phyloP scores from a whole-genome alignment of 2,888 invertebrate species.

The Diaprepes abbreviatus region DNA sequence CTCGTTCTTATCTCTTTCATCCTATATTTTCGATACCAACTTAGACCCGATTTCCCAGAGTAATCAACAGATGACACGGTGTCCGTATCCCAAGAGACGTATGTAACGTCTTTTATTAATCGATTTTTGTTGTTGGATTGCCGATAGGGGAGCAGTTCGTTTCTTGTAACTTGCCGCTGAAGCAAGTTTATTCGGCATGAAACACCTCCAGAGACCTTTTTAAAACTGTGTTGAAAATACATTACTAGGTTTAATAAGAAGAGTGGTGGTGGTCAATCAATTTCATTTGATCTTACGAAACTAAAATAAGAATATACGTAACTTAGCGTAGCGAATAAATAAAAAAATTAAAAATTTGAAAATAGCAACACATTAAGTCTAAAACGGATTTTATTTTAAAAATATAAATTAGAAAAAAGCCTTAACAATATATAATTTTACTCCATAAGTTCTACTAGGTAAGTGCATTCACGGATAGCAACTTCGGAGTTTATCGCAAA shows the following conservation, averaged over 20 bases:
- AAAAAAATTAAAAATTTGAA: no score
- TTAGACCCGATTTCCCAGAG: slow-evolving; percentile 24
- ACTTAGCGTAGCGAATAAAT: no score
- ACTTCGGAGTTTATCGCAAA: no score
- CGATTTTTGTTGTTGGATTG: slow-evolving; percentile 47
- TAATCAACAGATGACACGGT: slow-evolving; percentile 48
- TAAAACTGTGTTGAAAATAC: slow-evolving; percentile 31
- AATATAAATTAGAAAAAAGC: no score
- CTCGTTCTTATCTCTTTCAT: slow-evolving; percentile 11
- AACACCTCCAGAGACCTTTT: slow-evolving; percentile 31
- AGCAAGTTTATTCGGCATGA: slow-evolving; percentile 38
- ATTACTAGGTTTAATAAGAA: slow-evolving; percentile 6
- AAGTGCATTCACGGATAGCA: no score
- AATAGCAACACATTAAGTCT: no score
- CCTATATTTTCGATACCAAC: slow-evolving; percentile 2
- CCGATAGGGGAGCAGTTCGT: slow-evolving; percentile 41
- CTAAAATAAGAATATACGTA: no score
- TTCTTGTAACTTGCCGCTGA: slow-evolving; percentile 42
- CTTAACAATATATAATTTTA: no score
- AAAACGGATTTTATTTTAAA: no score
- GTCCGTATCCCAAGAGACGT: slow-evolving; percentile 31
- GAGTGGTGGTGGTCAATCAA: no score
- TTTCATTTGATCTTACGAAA: no score
- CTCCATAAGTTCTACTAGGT: no score
- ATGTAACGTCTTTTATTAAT: slow-evolving; percentile 47